phyloP scores from a whole-genome alignment of 2,888 invertebrate genomes.

The Amphipyra tragopoginis region DNA sequence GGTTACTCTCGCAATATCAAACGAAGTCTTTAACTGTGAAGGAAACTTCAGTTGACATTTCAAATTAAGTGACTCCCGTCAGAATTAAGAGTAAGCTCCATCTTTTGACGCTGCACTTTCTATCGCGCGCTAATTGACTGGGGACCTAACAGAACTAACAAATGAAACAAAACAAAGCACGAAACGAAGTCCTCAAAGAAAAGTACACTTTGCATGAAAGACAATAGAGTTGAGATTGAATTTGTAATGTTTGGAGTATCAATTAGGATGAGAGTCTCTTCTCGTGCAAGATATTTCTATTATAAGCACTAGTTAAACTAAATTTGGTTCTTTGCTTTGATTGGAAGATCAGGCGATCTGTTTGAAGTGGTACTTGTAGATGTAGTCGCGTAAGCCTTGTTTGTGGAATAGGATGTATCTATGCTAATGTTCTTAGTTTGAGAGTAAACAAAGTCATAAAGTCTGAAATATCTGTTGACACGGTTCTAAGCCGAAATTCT shows the following conservation, averaged over 20 bases:
- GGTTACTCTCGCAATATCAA: background rate
- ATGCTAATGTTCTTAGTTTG: background rate
- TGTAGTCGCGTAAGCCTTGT: background rate
- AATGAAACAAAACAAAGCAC: slow-evolving; percentile 18
- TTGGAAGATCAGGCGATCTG: slow-evolving; percentile 40
- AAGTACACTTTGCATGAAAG: slow-evolving; percentile 14
- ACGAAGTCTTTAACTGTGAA: slow-evolving; percentile 1
- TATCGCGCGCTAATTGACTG: slow-evolving; percentile 45
- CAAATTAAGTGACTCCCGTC: slow-evolving; percentile 21
- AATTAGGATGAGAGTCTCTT: slow-evolving; percentile 44
- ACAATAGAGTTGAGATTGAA: slow-evolving; percentile 15
- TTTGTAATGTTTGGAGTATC: slow-evolving; percentile 26
- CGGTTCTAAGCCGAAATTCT: background rate
- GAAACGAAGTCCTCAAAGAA: slow-evolving; percentile 14
- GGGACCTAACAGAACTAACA: slow-evolving; percentile 24
- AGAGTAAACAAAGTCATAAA: slow-evolving; percentile 33
- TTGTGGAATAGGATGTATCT: background rate
- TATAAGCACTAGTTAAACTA: slow-evolving; percentile 18
- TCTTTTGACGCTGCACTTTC: slow-evolving; percentile 25
- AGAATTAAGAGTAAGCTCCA: slow-evolving; percentile 12
- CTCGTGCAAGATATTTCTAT: slow-evolving; percentile 39
- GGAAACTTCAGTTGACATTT: slow-evolving; percentile 4
- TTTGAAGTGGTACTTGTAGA: background rate
- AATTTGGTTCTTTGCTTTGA: slow-evolving; percentile 34
- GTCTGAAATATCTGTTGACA: slow-evolving; percentile 12